Evolutionary conservation across 30 jellyfish, hydroid and myxozoan species (phyloP).

Genomic region (Haliclystus octoradiatus): DNA sequence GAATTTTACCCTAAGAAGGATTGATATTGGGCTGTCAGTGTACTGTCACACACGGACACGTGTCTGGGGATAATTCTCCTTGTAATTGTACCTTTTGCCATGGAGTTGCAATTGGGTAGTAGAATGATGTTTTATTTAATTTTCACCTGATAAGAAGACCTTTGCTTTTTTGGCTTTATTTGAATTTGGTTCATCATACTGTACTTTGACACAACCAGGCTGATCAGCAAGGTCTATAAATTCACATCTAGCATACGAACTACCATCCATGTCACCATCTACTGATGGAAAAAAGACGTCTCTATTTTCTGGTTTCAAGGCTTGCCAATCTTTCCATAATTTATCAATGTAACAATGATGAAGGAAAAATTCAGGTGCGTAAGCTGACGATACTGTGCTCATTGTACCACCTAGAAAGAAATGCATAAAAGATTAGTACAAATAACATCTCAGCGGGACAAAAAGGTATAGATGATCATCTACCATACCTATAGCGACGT

Average conservation of each 20-base stretch:
- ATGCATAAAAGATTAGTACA: neutral
- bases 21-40: too few species aligned
- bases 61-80: too few species aligned
- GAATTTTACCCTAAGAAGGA: too few species aligned
- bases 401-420: constrained; percentile 57
- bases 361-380: constrained; percentile 79
- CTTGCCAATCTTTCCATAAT: constrained; percentile 85
- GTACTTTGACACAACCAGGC: constrained; percentile 70
- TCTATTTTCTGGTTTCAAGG: constrained; percentile 39
- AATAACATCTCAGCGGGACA: too few species aligned
- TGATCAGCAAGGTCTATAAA: constrained; percentile 39
- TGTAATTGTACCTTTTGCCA: too few species aligned
- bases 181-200: constrained; percentile 36
- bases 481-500: too few species aligned
- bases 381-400: constrained; percentile 87
- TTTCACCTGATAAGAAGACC: too few species aligned
- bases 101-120: too few species aligned
- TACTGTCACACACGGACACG: too few species aligned
- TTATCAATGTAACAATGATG: constrained; percentile 79
- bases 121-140: too few species aligned
- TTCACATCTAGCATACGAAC: constrained; percentile 41
- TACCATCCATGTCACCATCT: constrained; percentile 41
- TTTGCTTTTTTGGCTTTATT: too few species aligned
- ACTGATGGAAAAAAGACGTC: constrained; percentile 35
- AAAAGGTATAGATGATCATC: too few species aligned